Conservation (phyloP, 2,113 vertebrate genomes). For the Natator depressus region DNA sequence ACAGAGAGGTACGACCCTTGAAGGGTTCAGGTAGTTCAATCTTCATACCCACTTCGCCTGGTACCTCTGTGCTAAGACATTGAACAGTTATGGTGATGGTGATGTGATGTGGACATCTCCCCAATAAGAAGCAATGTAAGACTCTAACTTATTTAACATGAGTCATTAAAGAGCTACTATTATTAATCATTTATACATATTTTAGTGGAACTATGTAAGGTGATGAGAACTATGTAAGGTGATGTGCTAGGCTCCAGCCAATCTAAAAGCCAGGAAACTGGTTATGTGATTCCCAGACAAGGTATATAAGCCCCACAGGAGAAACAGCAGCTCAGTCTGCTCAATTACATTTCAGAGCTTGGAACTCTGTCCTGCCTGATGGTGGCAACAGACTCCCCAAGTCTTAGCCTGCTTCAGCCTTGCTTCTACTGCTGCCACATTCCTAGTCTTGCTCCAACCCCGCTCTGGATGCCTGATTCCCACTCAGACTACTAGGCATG, state of each 20-base stretch:
- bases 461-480: not conserved
- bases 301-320: not conserved
- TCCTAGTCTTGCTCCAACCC: no score
- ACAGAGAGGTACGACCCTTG: not conserved
- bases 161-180: not conserved
- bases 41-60: not conserved
- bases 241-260: not conserved
- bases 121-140: not conserved
- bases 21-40: not conserved
- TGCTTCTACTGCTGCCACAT: no score
- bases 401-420: not conserved
- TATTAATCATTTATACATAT: not conserved
- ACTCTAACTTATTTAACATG: not conserved
- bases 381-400: not conserved
- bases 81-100: not conserved
- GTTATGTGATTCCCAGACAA: not conserved
- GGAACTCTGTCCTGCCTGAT: not conserved
- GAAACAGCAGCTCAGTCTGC: not conserved
- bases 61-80: not conserved
- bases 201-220: not conserved
- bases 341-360: not conserved
- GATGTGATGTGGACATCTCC: not conserved
- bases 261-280: not conserved
- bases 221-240: not conserved
- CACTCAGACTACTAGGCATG: not conserved